Evolutionary conservation across 2,888 invertebrate species (phyloP).

Genomic region (Sylvicola fuscatus): DNA sequence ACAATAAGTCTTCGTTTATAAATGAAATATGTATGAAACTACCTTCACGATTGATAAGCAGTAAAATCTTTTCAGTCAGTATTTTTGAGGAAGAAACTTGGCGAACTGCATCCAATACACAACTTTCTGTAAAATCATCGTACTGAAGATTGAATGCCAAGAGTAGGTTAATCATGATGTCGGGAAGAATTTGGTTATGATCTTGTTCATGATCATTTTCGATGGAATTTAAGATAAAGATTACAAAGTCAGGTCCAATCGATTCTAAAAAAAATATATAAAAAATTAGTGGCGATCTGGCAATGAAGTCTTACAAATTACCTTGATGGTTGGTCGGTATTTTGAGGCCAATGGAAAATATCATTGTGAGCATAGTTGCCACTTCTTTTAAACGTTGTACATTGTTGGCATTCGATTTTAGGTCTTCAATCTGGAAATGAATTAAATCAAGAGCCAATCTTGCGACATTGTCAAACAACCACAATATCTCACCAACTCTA

Average conservation of each 20-base stretch:
- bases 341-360: conserved; percentile 76
- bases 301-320: conserved; percentile 25
- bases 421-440: conserved; percentile 34
- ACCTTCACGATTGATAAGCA: conserved; percentile 83
- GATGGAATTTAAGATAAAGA: conserved; percentile 60
- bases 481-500: conserved; percentile 78
- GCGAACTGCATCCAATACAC: conserved; percentile 48
- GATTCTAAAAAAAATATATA: conserved; percentile 39
- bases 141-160: conserved; percentile 85
- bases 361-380: conserved; percentile 64
- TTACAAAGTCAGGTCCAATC: conserved; percentile 62
- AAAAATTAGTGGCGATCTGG: neutral
- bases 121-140: conserved; percentile 39
- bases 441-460: conserved; percentile 63
- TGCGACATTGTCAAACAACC: no score
- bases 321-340: conserved; percentile 80
- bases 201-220: conserved; percentile 64
- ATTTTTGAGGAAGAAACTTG: conserved; percentile 54
- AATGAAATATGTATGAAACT: conserved; percentile 1
- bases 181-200: conserved; percentile 66
- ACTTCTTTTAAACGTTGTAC: conserved; percentile 65
- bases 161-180: conserved; percentile 62
- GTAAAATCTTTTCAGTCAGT: conserved; percentile 75
- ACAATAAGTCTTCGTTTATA: no score
- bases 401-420: conserved; percentile 58